These are phyloP conservation scores for Heteronetta atricapilla DNA, from an alignment of 2,113 vertebrate species.

Conservation along the genomic window DNA sequence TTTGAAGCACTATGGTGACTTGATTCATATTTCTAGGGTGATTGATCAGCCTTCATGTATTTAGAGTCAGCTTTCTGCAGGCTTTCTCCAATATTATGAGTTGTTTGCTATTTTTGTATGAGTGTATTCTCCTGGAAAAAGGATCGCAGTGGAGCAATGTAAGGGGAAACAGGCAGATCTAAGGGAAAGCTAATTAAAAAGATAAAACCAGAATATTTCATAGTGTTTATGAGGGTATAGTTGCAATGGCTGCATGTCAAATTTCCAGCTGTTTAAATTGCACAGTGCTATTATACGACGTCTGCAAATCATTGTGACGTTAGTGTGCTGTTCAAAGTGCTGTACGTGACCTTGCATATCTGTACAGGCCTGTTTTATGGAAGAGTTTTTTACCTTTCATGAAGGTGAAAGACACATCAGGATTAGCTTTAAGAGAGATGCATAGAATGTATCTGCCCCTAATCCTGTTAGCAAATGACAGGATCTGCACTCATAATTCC, in stretches of 20 bases:
- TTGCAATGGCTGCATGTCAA: constrained; percentile 8
- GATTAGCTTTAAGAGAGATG: constrained; percentile 1
- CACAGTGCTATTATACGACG: neutral
- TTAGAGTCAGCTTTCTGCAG: neutral
- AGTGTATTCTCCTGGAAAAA: neutral
- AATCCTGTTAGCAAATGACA: constrained; percentile 39
- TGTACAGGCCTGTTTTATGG: neutral
- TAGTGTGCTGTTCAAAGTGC: neutral
- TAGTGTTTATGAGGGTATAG: neutral
- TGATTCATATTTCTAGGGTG: neutral
- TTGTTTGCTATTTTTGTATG: neutral
- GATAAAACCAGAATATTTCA: neutral
- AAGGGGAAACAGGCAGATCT: neutral
- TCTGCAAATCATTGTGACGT: neutral
- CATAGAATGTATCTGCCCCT: constrained; percentile 31
- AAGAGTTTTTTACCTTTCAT: neutral
- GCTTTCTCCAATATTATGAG: neutral
- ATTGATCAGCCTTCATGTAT: neutral
- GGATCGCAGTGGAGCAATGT: neutral
- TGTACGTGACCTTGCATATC: neutral
- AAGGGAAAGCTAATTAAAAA: constrained; percentile 4
- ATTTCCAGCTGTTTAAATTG: constrained; percentile 14
- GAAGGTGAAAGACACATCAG: neutral
- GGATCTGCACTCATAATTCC: neutral
- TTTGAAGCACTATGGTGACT: neutral